Conservation (phyloP, 2,888 invertebrate genomes). For the Thalpophila matura region DNA sequence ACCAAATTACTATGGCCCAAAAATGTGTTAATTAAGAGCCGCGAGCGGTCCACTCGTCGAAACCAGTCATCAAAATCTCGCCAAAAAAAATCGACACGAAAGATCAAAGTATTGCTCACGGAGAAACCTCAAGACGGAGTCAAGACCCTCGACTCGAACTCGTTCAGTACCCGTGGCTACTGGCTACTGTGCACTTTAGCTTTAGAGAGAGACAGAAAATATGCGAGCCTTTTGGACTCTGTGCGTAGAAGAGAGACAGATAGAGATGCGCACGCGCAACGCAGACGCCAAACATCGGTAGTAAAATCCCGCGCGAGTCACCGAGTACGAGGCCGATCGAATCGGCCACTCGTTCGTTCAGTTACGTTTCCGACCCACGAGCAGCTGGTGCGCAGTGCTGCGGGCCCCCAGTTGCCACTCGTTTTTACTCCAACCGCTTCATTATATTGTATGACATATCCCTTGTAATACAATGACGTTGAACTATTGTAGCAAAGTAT, state of each 20-base stretch:
- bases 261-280: constrained; percentile 82
- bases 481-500: constrained; percentile 71
- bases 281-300: constrained; percentile 75
- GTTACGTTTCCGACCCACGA: constrained; percentile 83
- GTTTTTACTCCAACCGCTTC: constrained; percentile 80
- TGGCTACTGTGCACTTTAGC: constrained; percentile 85
- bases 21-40: constrained; percentile 83
- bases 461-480: constrained; percentile 83
- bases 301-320: constrained; percentile 77
- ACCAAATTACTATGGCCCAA: constrained; percentile 71
- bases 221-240: constrained; percentile 32
- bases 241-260: constrained; percentile 69
- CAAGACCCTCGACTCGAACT: constrained; percentile 85
- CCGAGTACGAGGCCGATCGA: constrained; percentile 80
- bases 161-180: constrained; percentile 84
- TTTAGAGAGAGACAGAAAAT: constrained; percentile 65
- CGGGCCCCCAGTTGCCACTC: constrained; percentile 80
- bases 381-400: constrained; percentile 85
- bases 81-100: constrained; percentile 84
- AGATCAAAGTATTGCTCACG: constrained; percentile 79
- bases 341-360: constrained; percentile 82
- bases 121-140: constrained; percentile 85
- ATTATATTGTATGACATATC: constrained; percentile 74
- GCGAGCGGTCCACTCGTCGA: constrained; percentile 76
- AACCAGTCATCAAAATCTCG: constrained; percentile 81